Evolutionary conservation across 2,888 invertebrate genomes (phyloP), one percentile per base, ranked within the genome.

Genomic region (Drosophila kanekoi): DNA sequence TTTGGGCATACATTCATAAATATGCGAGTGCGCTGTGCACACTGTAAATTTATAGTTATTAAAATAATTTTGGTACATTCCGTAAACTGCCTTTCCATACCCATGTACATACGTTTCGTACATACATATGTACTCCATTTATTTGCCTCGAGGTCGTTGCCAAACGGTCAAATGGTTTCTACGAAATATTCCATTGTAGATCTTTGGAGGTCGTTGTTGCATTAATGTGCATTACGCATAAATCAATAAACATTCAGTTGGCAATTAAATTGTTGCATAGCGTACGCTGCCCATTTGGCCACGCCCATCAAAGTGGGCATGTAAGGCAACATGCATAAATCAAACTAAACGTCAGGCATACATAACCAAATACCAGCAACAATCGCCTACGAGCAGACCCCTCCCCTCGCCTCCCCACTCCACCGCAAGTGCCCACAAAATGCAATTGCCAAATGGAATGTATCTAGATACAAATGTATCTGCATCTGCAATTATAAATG

Each of bases 241-340:
- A 81, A 81, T 81, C 80, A 81, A 81, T 81, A 81, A 77, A 71
- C 81, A 79, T 79, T 74, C 81, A 77, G 74, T 65, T 63, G 72
- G 77, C 79, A 81, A 81, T 81, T 81, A 72, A 81, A 79, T 79
- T 77, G 79, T 79, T 79, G 81, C 81, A 81, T 81, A 75, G 79
- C 79, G 61, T 62, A 51, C 20, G 38, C 5, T 18, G 45, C 47
- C 51, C 16, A 18, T 3, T 13, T 40, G 16, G 28, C 44, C 18
- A 38, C 53, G 14, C 32, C 64, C 64, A 33, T 56, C 61, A 73
- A 67, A 74, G 71, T 66, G 62, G 43, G 32, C 37, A 41, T 37
- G 35, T 35, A 23, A 54, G 40, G 57, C 48, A 14, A 52, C 65
- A 56, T 40, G 51, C 70, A 80, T 80, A 80, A 80, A 80, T 80